Evolutionary conservation across 2,113 vertebrate species (phyloP), one percentile per base, ranked within the genome.

Genomic region (Labrus mixtus): DNA sequence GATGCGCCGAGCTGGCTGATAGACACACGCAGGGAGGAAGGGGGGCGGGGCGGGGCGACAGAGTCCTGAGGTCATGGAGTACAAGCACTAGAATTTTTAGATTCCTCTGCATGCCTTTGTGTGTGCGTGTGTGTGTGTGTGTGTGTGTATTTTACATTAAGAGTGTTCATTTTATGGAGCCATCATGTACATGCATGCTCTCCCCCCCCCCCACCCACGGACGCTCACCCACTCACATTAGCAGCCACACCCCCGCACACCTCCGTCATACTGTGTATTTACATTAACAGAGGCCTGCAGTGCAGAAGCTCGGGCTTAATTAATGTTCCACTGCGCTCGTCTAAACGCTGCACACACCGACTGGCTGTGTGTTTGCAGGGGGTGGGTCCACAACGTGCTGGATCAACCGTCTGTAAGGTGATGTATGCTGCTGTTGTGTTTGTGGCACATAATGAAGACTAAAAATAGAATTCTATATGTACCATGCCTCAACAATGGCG

Each of bases 41-140:
- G 60, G 29, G 53, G 76, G 60, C 20, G 77, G 53, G 76, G 60
- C 20, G 77, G 81, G 22, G 76, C 63, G 12, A 68, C 41, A 0
- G 57, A 65, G 66, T 25, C 57, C 59, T 3, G 36, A 71, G 84
- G 85, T 90, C 86, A 85, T 1, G 8, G 23, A 51, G 76, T 53
- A 19, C 62, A 69, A n/a, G 51, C 41, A 8, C 46, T 16, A 12
- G 59, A 75, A 61, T 61, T 67, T 67, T 16, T 13, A 50, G 69
- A 37, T 29, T 6, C 19, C 25, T 20, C 22, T 48, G 37, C 39
- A 13, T 36, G 19, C 57, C 16, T 37, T 19, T 45, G 53, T 65
- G 63, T 37, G 3, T 59, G 33, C 25, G 23, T 45, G 53, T 65
- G 63, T 37, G 3, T 59, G 33, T 61, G n/a, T 37, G 23, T 45